These are phyloP conservation scores for Fringilla coelebs DNA, from an alignment of 2,797 vertebrate species.

Conservation along the genomic window DNA sequence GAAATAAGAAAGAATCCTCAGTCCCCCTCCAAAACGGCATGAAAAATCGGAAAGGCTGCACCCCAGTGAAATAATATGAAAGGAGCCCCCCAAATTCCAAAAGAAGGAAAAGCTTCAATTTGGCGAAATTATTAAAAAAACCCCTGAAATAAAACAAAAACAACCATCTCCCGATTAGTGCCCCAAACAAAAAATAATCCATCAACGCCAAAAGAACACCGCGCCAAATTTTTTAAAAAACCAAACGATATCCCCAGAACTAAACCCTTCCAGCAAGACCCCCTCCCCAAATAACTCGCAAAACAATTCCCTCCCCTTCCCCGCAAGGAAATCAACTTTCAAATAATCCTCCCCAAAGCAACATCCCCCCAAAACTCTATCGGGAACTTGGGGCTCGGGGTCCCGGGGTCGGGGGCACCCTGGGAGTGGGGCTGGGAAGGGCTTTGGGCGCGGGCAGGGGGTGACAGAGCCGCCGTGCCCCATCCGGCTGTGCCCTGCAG, in stretches of 20 bases:
- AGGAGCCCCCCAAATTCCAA: not conserved
- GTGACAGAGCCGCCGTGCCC: not conserved
- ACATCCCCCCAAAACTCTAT: rapidly evolving
- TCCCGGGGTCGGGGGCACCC: rapidly evolving
- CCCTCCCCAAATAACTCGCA: not conserved
- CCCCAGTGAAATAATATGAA: not conserved
- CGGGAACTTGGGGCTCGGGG: not conserved
- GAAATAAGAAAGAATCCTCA: not conserved
- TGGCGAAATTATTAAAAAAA: not conserved
- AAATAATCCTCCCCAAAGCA: not conserved
- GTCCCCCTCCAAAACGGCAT: not conserved
- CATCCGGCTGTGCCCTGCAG: rapidly evolving
- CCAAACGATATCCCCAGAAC: not conserved
- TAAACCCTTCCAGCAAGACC: not conserved
- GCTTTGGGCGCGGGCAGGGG: not conserved
- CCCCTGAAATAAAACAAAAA: not conserved
- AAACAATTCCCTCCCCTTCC: not conserved
- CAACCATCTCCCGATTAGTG: not conserved
- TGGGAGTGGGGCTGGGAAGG: not conserved
- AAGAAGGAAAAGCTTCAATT: not conserved
- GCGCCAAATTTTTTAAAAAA: not conserved
- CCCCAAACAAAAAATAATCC: not conserved
- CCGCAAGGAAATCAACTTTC: not conserved
- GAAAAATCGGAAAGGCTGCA: not conserved
- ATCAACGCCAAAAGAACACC: not conserved